Evolutionary conservation across 2,797 vertebrate genomes (phyloP), one percentile per base, ranked within the genome.

Genomic region (Carcharodon carcharias): DNA sequence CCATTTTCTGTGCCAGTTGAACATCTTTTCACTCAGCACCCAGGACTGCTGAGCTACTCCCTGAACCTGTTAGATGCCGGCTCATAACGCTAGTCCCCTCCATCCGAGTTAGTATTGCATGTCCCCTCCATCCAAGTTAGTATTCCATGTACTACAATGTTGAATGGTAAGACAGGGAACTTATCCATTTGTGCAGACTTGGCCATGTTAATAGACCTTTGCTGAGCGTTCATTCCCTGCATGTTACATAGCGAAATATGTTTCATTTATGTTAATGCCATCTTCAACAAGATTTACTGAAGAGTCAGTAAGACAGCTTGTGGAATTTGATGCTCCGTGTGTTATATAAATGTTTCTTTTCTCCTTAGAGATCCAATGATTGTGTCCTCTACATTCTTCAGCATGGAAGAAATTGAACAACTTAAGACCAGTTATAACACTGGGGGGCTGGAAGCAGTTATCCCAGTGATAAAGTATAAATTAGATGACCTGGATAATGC

Each of bases 381-480:
- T 93, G 7, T 21, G 23, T 26, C 91, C 26, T 45, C 61, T 45
- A 45, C 63, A 45, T 67, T 93, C 61, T 93, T 93, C 91, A 93
- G 67, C 23, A 67, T 93, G 91, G 91, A 67, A 93, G 91, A 93
- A 93, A 63, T 93, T 67, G 91, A 93, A 93, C 61, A 9, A 67
- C 91, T 93, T 23, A 40, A 93, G 28, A 45, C 16, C 63, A 93
- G 65, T 95, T 95, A 95, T 21, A 95, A 95, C 12, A 18, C 69
- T 77, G 94, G 94, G 23, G 94, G 67, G n/a, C 58, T 95, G 21
- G 94, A 77, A 77, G 94, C 94, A 54, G 71, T 95, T 50, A 71
- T 95, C 31, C 71, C 94, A 56, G 67, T 77, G 50, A 95, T 95
- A n/a, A 95, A 77, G 69, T 77, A 56, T 58, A 95, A 95, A 73